Percentiles rank a stretch among this genome's conserved stretches.
Conservation (phyloP, 1,140 invertebrate genomes). For the Drosophila lini region DNA sequence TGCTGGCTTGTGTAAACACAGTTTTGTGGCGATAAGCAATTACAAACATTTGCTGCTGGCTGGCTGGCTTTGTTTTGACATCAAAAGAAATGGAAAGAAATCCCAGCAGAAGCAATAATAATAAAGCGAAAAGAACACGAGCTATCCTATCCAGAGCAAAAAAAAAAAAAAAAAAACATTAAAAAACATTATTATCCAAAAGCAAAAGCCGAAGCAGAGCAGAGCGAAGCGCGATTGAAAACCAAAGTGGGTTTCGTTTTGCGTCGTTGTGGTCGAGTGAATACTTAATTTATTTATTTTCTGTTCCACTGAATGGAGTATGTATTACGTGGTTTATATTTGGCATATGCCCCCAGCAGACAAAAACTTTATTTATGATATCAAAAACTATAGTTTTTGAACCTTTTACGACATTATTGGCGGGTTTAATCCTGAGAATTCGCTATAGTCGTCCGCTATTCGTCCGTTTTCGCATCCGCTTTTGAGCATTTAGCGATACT, state of each 20-base stretch:
- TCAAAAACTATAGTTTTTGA: no score
- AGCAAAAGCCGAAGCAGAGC: background rate
- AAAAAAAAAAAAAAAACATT: background rate
- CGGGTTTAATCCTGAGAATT: no score
- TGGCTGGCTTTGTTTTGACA: conserved; percentile 59
- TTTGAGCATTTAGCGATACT: no score
- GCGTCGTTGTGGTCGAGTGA: conserved; percentile 68
- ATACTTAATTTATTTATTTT: conserved; percentile 73
- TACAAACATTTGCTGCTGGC: conserved; percentile 62
- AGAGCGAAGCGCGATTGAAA: conserved; percentile 11
- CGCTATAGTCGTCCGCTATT: no score
- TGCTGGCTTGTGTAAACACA: conserved; percentile 30
- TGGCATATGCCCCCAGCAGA: background rate
- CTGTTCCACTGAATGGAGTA: conserved; percentile 15
- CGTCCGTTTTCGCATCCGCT: no score
- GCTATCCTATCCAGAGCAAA: conserved; percentile 4
- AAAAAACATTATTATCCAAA: background rate
- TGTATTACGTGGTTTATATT: conserved; percentile 4
- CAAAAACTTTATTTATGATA: no score
- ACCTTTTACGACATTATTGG: no score
- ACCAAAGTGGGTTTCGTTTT: conserved; percentile 61
- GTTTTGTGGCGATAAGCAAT: conserved; percentile 66
- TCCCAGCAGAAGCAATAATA: conserved; percentile 45
- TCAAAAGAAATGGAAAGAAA: conserved; percentile 74
- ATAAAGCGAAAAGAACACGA: conserved; percentile 37